These are phyloP conservation scores for Mnemiopsis leidyi DNA, from an alignment of 37 sponge, comb jelly and placozoan genomes.

Conservation along the genomic window DNA sequence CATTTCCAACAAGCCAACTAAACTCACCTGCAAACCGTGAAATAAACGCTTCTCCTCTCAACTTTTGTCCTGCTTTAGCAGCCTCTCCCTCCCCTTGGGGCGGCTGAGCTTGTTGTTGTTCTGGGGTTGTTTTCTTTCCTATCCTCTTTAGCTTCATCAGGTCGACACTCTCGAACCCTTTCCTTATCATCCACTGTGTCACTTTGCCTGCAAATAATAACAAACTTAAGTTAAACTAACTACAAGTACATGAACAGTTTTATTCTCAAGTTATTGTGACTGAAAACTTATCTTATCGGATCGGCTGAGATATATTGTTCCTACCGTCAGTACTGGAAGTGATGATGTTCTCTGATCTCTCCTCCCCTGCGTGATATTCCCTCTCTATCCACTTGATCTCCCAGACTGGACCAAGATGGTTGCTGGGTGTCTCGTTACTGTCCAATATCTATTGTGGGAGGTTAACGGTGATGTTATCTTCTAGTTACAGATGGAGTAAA, in stretches of 20 bases:
- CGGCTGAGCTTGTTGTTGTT: conserved; percentile 16
- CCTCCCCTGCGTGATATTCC: conserved; percentile 83
- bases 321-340: conserved; percentile 86
- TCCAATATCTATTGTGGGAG: conserved; percentile 16
- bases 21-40: conserved; percentile 76
- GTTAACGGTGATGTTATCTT: too few species aligned
- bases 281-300: too few species aligned
- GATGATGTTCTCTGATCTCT: conserved; percentile 81
- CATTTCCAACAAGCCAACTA: neutral
- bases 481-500: too few species aligned
- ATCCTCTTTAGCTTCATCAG: conserved; percentile 70
- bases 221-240: too few species aligned
- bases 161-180: conserved; percentile 88
- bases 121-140: conserved; percentile 59
- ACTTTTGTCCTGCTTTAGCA: neutral
- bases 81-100: conserved; percentile 6
- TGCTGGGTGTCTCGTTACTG: conserved; percentile 65
- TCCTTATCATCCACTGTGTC: conserved; percentile 90
- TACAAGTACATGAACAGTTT: too few species aligned
- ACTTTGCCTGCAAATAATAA: conserved; percentile 25
- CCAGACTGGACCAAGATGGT: conserved; percentile 94
- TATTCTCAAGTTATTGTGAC: too few species aligned
- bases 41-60: conserved; percentile 74
- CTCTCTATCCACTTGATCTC: conserved; percentile 89
- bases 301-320: neutral